A percentile compares a stretch with the other conserved stretches of the same genome.
Evolutionary conservation across 2,113 vertebrate genomes (phyloP).

Genomic region (Rhinopomastus cyanomelas): DNA sequence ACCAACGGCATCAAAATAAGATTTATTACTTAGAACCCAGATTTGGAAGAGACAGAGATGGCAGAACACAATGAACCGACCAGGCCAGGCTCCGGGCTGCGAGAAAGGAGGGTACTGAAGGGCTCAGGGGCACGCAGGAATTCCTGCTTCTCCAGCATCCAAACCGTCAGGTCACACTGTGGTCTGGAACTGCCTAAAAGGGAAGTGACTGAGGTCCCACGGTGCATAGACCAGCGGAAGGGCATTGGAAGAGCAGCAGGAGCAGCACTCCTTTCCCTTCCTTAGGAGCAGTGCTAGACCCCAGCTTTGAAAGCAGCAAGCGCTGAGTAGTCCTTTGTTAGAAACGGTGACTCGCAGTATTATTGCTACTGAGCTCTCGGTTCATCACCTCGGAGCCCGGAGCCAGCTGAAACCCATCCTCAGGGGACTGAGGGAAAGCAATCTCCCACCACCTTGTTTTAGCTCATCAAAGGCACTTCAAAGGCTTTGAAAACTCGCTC

Average conservation of each 20-base stretch:
- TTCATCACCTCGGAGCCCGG: not conserved
- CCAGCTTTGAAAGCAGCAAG: not conserved
- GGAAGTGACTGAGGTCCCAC: not conserved
- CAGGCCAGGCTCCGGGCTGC: not conserved
- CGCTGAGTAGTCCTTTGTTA: not conserved
- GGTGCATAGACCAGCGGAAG: not conserved
- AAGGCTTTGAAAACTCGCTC: slow-evolving; percentile 45
- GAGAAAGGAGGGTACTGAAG: not conserved
- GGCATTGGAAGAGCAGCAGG: not conserved
- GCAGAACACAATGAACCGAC: slow-evolving; percentile 7
- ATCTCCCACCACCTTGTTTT: not conserved
- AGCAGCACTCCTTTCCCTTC: not conserved
- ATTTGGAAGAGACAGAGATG: slow-evolving; percentile 47
- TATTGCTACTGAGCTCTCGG: slow-evolving; percentile 36
- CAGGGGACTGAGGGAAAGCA: not conserved
- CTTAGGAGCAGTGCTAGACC: not conserved
- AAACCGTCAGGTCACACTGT: not conserved
- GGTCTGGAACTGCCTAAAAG: not conserved
- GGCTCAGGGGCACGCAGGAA: not conserved
- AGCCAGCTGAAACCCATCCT: not conserved
- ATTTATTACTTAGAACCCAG: slow-evolving; percentile 57
- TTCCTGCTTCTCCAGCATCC: not conserved
- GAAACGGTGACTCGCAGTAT: not conserved
- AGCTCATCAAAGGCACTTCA: slow-evolving; percentile 55
- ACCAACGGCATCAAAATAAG: slow-evolving; percentile 47